These are phyloP conservation scores for Oscheius sp. DNA, from an alignment of 1,140 invertebrate genomes.

Conservation along the genomic window DNA sequence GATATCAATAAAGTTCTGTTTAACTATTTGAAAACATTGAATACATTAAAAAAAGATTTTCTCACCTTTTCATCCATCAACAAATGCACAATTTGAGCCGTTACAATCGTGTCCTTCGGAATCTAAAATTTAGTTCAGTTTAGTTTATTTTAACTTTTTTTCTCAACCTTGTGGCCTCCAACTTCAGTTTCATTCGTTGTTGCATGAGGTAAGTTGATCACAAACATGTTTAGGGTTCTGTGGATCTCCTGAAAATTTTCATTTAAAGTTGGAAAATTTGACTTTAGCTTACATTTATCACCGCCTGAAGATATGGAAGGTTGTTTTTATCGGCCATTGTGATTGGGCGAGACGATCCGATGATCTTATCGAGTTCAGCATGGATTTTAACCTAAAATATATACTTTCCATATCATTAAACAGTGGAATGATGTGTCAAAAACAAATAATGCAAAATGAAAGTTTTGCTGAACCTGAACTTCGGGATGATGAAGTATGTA, in stretches of 20 bases:
- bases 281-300: slow-evolving; percentile 19
- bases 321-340: slow-evolving; percentile 49
- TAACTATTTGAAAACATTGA: too few relatives aligned
- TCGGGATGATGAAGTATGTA: slow-evolving; percentile 61
- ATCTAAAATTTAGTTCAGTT: neutral
- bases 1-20: too few relatives aligned
- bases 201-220: slow-evolving; percentile 32
- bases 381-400: slow-evolving; percentile 54
- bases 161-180: slow-evolving; percentile 72
- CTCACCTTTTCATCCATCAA: slow-evolving; percentile 81
- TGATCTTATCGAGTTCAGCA: slow-evolving; percentile 53
- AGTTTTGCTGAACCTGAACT: slow-evolving; percentile 47
- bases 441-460: neutral
- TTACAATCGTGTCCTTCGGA: slow-evolving; percentile 71
- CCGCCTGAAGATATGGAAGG: slow-evolving; percentile 26
- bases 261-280: too few relatives aligned
- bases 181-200: slow-evolving; percentile 68
- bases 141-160: neutral
- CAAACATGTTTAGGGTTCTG: slow-evolving; percentile 27
- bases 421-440: too few relatives aligned
- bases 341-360: slow-evolving; percentile 51
- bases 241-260: slow-evolving; percentile 43
- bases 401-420: too few relatives aligned
- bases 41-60: too few relatives aligned
- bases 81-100: slow-evolving; percentile 79